Percentiles rank a stretch among this genome's conserved stretches.
phyloP scores from a whole-genome alignment of 2,888 invertebrate species.

The Folsomia manolachei region DNA sequence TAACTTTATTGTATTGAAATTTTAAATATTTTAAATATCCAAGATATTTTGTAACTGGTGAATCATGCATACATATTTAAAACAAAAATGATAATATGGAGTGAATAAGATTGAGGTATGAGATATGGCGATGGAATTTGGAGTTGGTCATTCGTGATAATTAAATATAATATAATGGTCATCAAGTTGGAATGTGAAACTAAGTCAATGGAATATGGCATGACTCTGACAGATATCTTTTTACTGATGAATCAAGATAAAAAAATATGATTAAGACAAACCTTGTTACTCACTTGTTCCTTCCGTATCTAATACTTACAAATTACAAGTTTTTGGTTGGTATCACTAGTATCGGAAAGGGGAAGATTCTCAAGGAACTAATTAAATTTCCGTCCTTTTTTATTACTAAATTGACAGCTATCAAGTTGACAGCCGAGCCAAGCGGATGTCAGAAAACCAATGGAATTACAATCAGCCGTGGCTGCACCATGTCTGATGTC shows the following conservation, averaged over 20 bases:
- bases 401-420: too few species aligned
- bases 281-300: background rate
- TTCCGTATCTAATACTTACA: background rate
- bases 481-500: too few species aligned
- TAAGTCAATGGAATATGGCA: background rate
- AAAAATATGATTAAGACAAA: background rate
- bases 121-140: background rate
- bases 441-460: too few species aligned
- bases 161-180: background rate
- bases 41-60: background rate
- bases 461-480: too few species aligned
- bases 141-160: background rate
- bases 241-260: background rate
- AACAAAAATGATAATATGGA: too few species aligned
- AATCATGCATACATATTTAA: background rate
- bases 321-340: too few species aligned
- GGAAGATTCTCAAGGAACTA: background rate
- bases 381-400: background rate
- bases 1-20: too few species aligned
- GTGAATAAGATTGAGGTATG: too few species aligned
- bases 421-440: too few species aligned
- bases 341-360: too few species aligned
- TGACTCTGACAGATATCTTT: background rate
- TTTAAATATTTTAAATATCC: background rate
- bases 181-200: background rate